Evolutionary conservation across 2,888 invertebrate species (phyloP), one percentile per base, ranked within the genome.

Genomic region (Cheilosia impressa): DNA sequence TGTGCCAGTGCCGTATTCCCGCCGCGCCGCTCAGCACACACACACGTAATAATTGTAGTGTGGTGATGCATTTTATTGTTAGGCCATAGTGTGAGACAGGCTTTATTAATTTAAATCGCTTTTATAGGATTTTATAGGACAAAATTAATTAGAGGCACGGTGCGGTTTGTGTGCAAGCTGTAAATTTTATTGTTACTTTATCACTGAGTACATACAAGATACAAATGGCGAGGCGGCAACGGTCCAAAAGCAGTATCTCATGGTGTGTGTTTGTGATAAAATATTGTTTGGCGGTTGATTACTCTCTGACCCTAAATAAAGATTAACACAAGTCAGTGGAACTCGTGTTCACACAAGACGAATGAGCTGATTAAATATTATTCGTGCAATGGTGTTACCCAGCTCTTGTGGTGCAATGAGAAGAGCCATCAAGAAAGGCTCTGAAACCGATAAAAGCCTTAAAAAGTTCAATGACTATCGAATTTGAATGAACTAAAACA

Each of bases 51-150:
- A 69, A 76, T 68, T 38, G 50, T 41, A 69, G 68, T 66, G 66
- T 66, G 80, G 71, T 68, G 71, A 81, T 81, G 81, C 85, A 81
- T 85, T 85, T 85, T 80, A 81, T 85, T 85, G 85, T 81, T 85
- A 60, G 62, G 52, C 31, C 53, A 80, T 69, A 71, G 84, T 80
- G 84, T 84, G 84, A 84, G 80, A 76, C 75, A 65, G 71, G 66
- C 81, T 85, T 85, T 85, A 85, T 85, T 85, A 85, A 85, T 85
- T 81, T 81, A 73, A 85, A 85, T 81, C 85, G 85, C 63, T 85
- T 76, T 81, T 76, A 85, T 78, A 78, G 72, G 78, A 78, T 78
- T 73, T 78, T 66, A 72, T 85, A 77, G 76, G 85, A 81, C 76
- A 68, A 85, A 81, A 85, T 81, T 85, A 85, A 85, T 85, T 85